These are phyloP conservation scores for Cheiracanthium punctorium DNA, from an alignment of 2,888 invertebrate species.

Conservation along the genomic window DNA sequence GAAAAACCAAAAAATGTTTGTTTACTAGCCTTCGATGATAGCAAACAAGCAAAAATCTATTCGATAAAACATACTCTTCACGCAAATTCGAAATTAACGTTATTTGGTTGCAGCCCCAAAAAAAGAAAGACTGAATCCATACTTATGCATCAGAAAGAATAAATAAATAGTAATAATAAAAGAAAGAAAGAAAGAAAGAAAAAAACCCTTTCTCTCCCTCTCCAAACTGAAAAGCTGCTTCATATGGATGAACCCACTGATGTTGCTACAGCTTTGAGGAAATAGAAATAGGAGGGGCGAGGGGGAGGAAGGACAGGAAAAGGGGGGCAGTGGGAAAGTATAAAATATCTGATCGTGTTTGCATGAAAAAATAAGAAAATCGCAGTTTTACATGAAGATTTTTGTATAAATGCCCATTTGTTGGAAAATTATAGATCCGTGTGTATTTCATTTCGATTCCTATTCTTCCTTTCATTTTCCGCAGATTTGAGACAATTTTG, in stretches of 20 bases:
- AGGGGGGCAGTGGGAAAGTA: background rate
- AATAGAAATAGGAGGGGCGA: slow-evolving; percentile 9
- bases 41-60: background rate
- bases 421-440: slow-evolving; percentile 9
- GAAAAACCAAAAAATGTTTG: background rate
- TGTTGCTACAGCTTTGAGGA: slow-evolving; percentile 27
- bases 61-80: background rate
- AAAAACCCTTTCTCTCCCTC: slow-evolving; percentile 31
- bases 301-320: background rate
- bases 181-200: no score
- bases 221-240: slow-evolving; percentile 33
- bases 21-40: background rate
- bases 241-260: slow-evolving; percentile 56
- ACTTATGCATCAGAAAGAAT: slow-evolving; percentile 44
- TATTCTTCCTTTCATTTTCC: background rate
- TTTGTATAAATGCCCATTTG: slow-evolving; percentile 4
- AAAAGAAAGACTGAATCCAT: slow-evolving; percentile 42
- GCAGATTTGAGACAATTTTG: background rate
- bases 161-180: slow-evolving; percentile 64
- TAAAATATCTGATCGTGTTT: slow-evolving; percentile 15
- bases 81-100: slow-evolving; percentile 65
- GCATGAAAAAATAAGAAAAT: slow-evolving; percentile 1
- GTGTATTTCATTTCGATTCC: background rate
- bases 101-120: slow-evolving; percentile 58
- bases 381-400: slow-evolving; percentile 1